phyloP scores from a whole-genome alignment of 1,140 invertebrate genomes.

The Drosophila bifasciata region DNA sequence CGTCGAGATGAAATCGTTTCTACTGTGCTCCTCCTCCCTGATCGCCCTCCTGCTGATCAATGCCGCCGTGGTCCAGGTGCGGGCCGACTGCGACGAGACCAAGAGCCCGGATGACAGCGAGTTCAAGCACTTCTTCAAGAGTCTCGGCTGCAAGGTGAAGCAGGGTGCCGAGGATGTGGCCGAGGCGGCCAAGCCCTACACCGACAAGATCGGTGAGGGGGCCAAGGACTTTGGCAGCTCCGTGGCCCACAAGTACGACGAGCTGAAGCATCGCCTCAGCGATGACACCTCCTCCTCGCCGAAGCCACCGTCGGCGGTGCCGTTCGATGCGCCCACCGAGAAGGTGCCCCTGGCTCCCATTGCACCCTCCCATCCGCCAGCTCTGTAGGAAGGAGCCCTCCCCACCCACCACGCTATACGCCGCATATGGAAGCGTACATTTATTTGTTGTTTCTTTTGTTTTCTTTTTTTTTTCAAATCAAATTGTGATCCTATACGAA shows the following conservation, averaged over 20 bases:
- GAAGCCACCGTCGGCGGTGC: slow-evolving; percentile 9
- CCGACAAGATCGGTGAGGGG: slow-evolving; percentile 63
- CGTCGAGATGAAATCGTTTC: slow-evolving; percentile 50
- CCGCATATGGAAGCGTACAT: not conserved
- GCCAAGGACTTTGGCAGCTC: slow-evolving; percentile 68
- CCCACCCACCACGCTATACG: too few species aligned
- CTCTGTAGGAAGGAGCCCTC: slow-evolving; percentile 20
- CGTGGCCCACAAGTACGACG: slow-evolving; percentile 71
- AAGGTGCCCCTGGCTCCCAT: slow-evolving; percentile 71
- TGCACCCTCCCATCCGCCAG: slow-evolving; percentile 31
- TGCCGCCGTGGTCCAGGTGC: slow-evolving; percentile 18
- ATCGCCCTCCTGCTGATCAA: slow-evolving; percentile 46
- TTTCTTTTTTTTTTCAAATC: slow-evolving; percentile 26
- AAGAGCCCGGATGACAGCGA: slow-evolving; percentile 68
- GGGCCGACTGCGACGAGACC: slow-evolving; percentile 56
- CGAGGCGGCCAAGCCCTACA: slow-evolving; percentile 62
- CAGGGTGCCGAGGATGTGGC: slow-evolving; percentile 65
- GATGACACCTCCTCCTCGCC: slow-evolving; percentile 55
- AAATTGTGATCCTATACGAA: slow-evolving; percentile 31
- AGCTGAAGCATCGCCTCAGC: slow-evolving; percentile 72
- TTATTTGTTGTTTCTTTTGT: slow-evolving; percentile 24
- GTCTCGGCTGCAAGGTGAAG: slow-evolving; percentile 66
- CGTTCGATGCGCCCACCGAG: slow-evolving; percentile 63
- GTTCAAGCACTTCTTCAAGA: slow-evolving; percentile 73
- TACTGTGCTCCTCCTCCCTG: slow-evolving; percentile 39